phyloP scores from a whole-genome alignment of 2,888 invertebrate species.

The Mimas tiliae region DNA sequence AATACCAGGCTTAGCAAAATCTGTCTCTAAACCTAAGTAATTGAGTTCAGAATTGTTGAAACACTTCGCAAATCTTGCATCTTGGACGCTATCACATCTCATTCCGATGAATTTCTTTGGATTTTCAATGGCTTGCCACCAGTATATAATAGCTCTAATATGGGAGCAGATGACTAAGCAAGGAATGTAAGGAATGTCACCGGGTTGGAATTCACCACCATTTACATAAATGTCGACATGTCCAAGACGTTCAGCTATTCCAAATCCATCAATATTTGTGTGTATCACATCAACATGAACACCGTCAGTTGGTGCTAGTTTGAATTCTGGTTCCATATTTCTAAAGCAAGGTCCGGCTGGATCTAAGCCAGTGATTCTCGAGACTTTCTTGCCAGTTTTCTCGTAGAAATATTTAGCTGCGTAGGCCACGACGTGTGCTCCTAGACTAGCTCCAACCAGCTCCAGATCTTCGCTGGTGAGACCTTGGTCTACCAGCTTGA shows the following conservation, averaged over 20 bases:
- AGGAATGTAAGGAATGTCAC: conserved; percentile 67
- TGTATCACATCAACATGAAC: conserved; percentile 67
- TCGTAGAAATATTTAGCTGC: conserved; percentile 69
- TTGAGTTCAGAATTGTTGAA: conserved; percentile 63
- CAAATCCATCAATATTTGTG: conserved; percentile 79
- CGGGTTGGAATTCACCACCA: conserved; percentile 74
- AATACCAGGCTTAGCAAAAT: conserved; percentile 64
- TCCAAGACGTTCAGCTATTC: conserved; percentile 69
- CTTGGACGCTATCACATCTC: conserved; percentile 66
- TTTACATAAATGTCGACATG: conserved; percentile 75
- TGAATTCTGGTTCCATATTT: conserved; percentile 52
- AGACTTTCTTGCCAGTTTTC: conserved; percentile 63
- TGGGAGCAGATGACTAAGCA: conserved; percentile 74
- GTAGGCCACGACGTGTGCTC: conserved; percentile 64
- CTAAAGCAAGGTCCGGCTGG: conserved; percentile 77
- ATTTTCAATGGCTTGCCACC: conserved; percentile 75
- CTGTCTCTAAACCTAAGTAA: conserved; percentile 63
- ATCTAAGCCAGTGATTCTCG: conserved; percentile 69
- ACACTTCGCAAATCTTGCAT: conserved; percentile 69
- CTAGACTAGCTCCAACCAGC: conserved; percentile 68
- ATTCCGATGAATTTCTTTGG: conserved; percentile 71
- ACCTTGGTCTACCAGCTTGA: conserved; percentile 58
- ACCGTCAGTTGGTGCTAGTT: conserved; percentile 58
- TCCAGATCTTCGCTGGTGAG: conserved; percentile 64
- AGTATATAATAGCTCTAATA: conserved; percentile 60